Conservation (phyloP, 2,888 invertebrate genomes). For the Hydroisotoma schaefferi region DNA sequence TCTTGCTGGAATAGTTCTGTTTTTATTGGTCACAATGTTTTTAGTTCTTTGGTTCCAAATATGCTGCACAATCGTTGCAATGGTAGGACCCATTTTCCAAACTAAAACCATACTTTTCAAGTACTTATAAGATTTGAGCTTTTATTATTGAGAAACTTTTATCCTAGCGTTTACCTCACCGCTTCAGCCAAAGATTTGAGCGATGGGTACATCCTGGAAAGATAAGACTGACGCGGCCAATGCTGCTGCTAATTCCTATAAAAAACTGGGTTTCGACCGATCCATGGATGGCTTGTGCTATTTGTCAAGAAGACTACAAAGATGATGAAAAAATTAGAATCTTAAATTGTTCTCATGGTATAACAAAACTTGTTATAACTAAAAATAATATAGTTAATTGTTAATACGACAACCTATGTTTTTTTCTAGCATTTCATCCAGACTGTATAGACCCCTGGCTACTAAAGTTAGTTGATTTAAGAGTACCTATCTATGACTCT, state of each 20-base stretch:
- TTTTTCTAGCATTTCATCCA: conserved; percentile 79
- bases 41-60: conserved; percentile 38
- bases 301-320: conserved; percentile 94
- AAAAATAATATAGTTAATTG: background rate
- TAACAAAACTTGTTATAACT: conserved; percentile 4
- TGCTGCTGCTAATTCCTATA: conserved; percentile 85
- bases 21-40: conserved; percentile 34
- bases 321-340: conserved; percentile 92
- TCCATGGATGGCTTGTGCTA: conserved; percentile 92
- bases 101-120: background rate
- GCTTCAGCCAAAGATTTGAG: conserved; percentile 9
- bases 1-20: conserved; percentile 30
- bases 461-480: conserved; percentile 1
- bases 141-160: background rate
- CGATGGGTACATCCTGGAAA: conserved; percentile 32
- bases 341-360: conserved; percentile 93
- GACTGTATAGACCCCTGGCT: conserved; percentile 81
- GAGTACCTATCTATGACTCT: background rate
- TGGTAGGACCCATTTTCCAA: conserved; percentile 18
- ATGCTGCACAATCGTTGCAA: conserved; percentile 35
- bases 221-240: conserved; percentile 70
- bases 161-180: background rate
- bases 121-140: background rate
- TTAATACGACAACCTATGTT: background rate
- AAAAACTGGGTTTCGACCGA: conserved; percentile 89